Evolutionary conservation across 2,113 vertebrate species (phyloP).

Genomic region (Tretioscincus oriximinensis): DNA sequence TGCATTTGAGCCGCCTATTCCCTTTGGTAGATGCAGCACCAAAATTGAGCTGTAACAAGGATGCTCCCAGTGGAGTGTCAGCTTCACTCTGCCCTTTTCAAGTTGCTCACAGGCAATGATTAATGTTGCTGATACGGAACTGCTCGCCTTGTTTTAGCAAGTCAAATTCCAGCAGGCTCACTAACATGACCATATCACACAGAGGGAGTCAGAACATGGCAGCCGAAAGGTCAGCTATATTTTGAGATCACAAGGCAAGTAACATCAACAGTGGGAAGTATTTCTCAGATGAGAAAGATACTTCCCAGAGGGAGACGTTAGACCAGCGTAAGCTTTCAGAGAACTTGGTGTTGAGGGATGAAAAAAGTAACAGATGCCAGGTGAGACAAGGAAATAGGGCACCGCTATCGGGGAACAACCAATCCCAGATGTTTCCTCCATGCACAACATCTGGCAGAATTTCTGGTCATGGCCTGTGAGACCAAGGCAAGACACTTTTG

Average conservation of each 20-base stretch:
- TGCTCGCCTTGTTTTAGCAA: conserved; percentile 31
- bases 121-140: conserved; percentile 29
- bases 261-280: neutral
- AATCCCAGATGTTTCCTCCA: too few relatives aligned
- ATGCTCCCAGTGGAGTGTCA: neutral
- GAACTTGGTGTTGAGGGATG: neutral
- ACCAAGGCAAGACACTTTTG: too few relatives aligned
- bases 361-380: neutral
- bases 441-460: too few relatives aligned
- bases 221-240: conserved; percentile 9
- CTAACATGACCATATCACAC: conserved; percentile 18
- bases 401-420: too few relatives aligned
- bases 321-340: neutral
- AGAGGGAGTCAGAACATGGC: neutral
- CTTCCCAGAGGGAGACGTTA: neutral
- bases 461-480: too few relatives aligned
- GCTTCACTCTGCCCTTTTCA: conserved; percentile 16
- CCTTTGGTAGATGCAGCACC: conserved; percentile 16
- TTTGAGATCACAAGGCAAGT: conserved; percentile 17
- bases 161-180: conserved; percentile 26
- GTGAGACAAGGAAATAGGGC: neutral
- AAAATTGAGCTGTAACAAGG: conserved; percentile 26
- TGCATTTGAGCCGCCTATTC: neutral
- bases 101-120: conserved; percentile 33
- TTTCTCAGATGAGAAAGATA: neutral